Evolutionary conservation across 1,140 invertebrate genomes (phyloP).

Genomic region (Solenopsis invicta): DNA sequence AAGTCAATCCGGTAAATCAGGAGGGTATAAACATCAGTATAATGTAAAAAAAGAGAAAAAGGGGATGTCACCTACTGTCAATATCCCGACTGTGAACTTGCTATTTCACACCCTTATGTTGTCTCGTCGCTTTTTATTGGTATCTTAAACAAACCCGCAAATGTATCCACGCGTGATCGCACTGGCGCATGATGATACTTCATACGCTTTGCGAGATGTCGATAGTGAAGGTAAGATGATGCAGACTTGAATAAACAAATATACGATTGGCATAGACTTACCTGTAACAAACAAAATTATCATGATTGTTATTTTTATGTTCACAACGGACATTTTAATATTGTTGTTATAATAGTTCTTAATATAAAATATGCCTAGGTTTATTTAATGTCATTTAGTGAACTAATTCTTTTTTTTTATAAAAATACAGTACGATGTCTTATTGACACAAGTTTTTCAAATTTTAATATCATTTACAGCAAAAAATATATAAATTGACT

Average conservation of each 20-base stretch:
- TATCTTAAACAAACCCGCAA: neutral
- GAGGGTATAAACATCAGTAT: conserved; percentile 78
- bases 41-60: conserved; percentile 79
- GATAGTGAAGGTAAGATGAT: neutral
- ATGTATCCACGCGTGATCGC: conserved; percentile 17
- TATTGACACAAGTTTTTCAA: neutral
- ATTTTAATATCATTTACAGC: neutral
- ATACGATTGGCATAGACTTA: conserved; percentile 70
- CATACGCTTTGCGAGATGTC: neutral
- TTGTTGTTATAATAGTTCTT: no score
- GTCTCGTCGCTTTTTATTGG: conserved; percentile 29
- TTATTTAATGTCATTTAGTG: neutral
- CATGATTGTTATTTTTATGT: conserved; percentile 46
- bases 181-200: neutral
- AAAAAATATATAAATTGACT: neutral
- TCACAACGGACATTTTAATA: neutral
- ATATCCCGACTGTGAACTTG: neutral
- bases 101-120: conserved; percentile 15
- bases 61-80: conserved; percentile 35
- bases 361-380: neutral
- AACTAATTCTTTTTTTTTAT: neutral
- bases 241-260: neutral
- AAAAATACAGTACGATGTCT: neutral
- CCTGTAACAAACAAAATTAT: conserved; percentile 76
- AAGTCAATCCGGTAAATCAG: conserved; percentile 84